These are phyloP conservation scores for Cassiopea andromeda DNA, from an alignment of 30 jellyfish, hydroid and myxozoan genomes.

Conservation along the genomic window DNA sequence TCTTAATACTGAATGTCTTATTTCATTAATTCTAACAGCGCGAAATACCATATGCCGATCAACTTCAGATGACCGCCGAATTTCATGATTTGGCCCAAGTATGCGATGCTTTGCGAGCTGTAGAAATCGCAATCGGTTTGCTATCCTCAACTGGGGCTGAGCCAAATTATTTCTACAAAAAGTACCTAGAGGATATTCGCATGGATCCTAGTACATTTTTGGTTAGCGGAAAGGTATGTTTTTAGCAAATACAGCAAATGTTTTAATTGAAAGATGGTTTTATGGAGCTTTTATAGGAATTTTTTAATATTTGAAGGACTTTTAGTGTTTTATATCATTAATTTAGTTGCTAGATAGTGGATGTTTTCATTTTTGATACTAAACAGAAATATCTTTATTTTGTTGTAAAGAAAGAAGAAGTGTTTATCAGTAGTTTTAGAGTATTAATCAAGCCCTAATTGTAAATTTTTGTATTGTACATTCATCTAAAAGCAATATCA, in stretches of 20 bases:
- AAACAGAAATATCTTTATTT: too few species aligned
- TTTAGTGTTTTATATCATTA: not conserved
- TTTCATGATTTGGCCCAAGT: constrained; percentile 57
- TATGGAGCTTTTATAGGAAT: not conserved
- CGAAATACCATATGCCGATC: constrained; percentile 54
- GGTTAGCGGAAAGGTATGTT: constrained; percentile 68
- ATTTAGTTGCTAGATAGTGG: too few species aligned
- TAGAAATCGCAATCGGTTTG: constrained; percentile 66
- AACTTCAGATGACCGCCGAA: constrained; percentile 66
- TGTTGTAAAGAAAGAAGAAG: too few species aligned
- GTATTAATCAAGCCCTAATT: too few species aligned
- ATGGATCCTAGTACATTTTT: constrained; percentile 41
- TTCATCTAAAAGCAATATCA: too few species aligned
- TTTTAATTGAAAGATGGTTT: not conserved
- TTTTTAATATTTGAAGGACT: not conserved
- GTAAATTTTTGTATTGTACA: too few species aligned
- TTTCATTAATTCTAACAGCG: constrained; percentile 8
- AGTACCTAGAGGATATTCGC: constrained; percentile 65
- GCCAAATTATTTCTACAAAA: constrained; percentile 49
- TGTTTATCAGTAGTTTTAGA: too few species aligned
- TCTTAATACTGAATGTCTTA: too few species aligned
- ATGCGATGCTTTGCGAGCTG: constrained; percentile 80
- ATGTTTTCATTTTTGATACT: too few species aligned
- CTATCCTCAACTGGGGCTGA: constrained; percentile 69
- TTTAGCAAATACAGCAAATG: too few species aligned